Base-by-base conservation (phyloP, 1,140 invertebrate species). In the Papilio dardanus region DNA sequence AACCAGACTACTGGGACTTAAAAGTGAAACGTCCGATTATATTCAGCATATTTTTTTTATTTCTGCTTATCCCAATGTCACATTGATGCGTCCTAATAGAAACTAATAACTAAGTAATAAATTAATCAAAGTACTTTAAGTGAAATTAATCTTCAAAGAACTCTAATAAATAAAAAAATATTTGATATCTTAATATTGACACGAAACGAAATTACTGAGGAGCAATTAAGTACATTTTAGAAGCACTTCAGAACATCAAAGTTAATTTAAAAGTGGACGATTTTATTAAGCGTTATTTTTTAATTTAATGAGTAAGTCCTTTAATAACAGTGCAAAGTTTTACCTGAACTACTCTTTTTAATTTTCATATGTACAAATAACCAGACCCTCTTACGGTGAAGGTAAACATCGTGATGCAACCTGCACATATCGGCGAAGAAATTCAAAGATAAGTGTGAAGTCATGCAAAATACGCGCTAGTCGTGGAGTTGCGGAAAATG, bases 201-300 rank as follows among this genome's bases (percentile, higher is more conserved):
- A 62, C 24, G 54, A 62, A 62, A 16, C 54, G 24, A 62, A 28
- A 28, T 62, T 21, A 30, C 54, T 62, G 21, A 28, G 30, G 24
- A 62, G 54, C 54, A 62, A 62, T 62, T 62, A 62, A 28, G 24
- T 28, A 28, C 54, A 62, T 62, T 62, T n/a, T 62, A 62, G 54
- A 62, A 62, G 54, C 54, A 62, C 54, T 62, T 28, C 24, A 62
- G 24, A 24, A 30, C 54, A 62, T 62, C 54, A 62, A 62, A 62
- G 54, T 62, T 21, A 62, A 62, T 14, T 62, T 4, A 14, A 30
- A 62, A 62, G 54, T 62, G 3, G 21, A 62, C 54, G 54, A 24
- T 62, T 62, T 16, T 28, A 12, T 62, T 28, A 3, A 62, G 54
- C 54, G 24, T 62, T 28, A 28, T 28, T 62, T 62, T 62, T 30